Base-by-base conservation (phyloP, 1,140 invertebrate genomes). In the Pachyrhynchus sulphureomaculatus region DNA sequence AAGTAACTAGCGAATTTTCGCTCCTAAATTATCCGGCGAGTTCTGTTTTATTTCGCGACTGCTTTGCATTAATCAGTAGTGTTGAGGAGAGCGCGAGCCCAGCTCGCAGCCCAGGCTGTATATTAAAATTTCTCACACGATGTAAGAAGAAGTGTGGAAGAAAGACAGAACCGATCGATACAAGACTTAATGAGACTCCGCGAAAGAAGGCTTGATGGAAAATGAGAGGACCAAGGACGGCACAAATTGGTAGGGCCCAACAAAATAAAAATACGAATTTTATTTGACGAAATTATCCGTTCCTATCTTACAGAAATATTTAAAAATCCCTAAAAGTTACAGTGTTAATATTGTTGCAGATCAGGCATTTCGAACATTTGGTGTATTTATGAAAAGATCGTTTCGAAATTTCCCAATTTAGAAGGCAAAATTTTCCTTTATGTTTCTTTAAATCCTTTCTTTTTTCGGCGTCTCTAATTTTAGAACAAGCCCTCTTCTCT, bases 71-170 rank as follows among this genome's bases (percentile, higher is more conserved):
- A 62, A 62, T 62, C 60, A 62, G 60, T 62, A 52, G 60, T 62
- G 60, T 52, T 62, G 60, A 62, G 44, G 51, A 49, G 33, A 52
- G 37, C 59, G 51, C 41, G 60, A 48, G 60, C 36, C 34, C 37
- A 42, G 36, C 18, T 23, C n/a, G 26, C n/a, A 13, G 60, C 60
- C 51, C 42, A 42, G 52, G 60, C 60, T 62, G 60, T 62, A 62
- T 62, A 62, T 62, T 62, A 62, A 62, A 62, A 62, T 62, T 62
- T 62, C 60, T 62, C 60, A 62, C 60, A 62, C 60, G 60, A 62
- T 62, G 60, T 62, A 62, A 62, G 60, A 55, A 55, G 52, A 62
- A 62, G 60, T 62, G 60, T 62, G 60, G 60, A 62, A 62, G 60
- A 62, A 62, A 62, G 60, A 55, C 60, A 62, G 60, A 62, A 62